These are phyloP conservation scores for Coranthus polyacanthus DNA, from an alignment of 2,797 vertebrate species.

Conservation along the genomic window DNA sequence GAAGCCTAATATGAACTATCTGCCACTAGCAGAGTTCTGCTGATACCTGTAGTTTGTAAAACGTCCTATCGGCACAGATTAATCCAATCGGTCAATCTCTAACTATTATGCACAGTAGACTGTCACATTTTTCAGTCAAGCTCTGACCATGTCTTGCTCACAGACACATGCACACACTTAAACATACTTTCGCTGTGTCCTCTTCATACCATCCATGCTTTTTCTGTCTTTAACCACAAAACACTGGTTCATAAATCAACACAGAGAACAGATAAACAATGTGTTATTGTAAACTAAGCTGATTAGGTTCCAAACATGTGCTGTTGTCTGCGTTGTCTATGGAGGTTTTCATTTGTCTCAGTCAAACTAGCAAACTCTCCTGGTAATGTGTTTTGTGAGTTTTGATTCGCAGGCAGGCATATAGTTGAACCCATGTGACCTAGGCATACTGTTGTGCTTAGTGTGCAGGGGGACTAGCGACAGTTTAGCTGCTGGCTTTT, in stretches of 20 bases:
- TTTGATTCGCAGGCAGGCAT: conserved; percentile 28
- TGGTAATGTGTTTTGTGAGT: conserved; percentile 29
- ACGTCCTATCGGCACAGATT: no score
- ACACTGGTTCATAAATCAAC: conserved; percentile 65
- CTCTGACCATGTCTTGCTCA: no score
- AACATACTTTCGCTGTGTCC: conserved; percentile 42
- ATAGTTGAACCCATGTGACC: conserved; percentile 46
- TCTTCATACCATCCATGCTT: conserved; percentile 55
- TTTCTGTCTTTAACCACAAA: conserved; percentile 65
- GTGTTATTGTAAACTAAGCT: conserved; percentile 50
- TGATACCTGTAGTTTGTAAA: no score
- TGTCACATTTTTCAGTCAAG: neutral
- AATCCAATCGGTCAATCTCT: no score
- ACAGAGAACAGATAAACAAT: conserved; percentile 61
- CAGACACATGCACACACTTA: conserved; percentile 16
- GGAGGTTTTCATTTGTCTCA: conserved; percentile 21
- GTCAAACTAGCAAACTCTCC: conserved; percentile 9
- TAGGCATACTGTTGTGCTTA: conserved; percentile 28
- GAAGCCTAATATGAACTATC: no score
- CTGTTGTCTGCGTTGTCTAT: conserved; percentile 2
- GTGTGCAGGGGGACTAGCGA: conserved; percentile 21
- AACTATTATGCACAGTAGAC: no score
- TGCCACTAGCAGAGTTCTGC: no score
- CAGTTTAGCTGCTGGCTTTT: conserved; percentile 42
- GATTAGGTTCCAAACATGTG: conserved; percentile 36